Evolutionary conservation across 1,140 invertebrate genomes (phyloP), one percentile per base, ranked within the genome.

Genomic region (Drosophila novamexicana): DNA sequence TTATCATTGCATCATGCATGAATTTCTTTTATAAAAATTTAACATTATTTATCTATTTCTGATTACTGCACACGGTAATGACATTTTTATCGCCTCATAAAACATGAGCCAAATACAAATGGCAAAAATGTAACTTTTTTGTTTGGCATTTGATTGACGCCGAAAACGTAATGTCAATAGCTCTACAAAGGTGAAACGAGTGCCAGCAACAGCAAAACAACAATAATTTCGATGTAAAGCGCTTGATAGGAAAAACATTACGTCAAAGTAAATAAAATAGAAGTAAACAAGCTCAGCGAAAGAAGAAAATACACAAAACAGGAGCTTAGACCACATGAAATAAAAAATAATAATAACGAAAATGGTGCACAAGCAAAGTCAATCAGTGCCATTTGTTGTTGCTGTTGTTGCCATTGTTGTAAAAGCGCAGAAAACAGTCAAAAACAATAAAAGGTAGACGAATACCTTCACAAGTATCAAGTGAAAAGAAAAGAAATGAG

Each of bases 281-380:
- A 66, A 50, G 71, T 79, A 80, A 83, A 84, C 81, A 83, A 84
- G 61, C 59, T 77, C 54, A 50, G 61, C 37, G 44, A 53, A 42
- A 45, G 53, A 65, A 54, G 47, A 8, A 62, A 63, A 7, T 29
- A 52, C n/a, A 62, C 49, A 42, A 22, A 70, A 40, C 14, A 34
- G 50, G 14, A 36, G 22, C 44, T n/a, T 42, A 53, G 37, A 64
- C 75, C 62, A 61, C 37, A 61, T 36, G 22, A 72, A 53, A 66
- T 74, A 61, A 79, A 82, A 86, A 85, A 74, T 84, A 83, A 74
- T 84, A 83, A 79, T 84, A 85, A 80, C 77, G 81, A 81, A 84
- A 84, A 85, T 84, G 67, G 65, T 63, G 69, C 49, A 81, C 56
- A 73, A 76, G 37, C 68, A 79, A 79, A 77, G 80, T 83, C 79